A percentile compares a stretch with the other conserved stretches of the same genome.
Conservation (phyloP, 1,140 invertebrate genomes). For the Fopius arisanus region DNA sequence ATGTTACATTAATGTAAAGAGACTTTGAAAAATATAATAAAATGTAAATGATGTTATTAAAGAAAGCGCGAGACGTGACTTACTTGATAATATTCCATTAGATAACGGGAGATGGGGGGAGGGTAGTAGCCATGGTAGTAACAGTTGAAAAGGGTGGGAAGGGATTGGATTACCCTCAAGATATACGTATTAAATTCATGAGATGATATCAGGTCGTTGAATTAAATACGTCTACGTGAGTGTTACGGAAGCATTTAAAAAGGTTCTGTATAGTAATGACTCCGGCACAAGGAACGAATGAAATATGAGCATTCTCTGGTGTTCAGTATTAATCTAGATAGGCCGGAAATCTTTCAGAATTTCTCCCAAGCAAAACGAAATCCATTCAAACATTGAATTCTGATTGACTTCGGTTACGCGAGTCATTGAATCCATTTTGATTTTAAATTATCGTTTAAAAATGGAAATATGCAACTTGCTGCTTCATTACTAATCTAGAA, state of each 20-base stretch:
- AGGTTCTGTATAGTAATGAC: background rate
- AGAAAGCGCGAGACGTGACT: slow-evolving; percentile 16
- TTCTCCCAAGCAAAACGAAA: too few species aligned
- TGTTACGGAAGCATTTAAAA: slow-evolving; percentile 22
- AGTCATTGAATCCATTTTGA: too few species aligned
- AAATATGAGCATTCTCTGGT: background rate
- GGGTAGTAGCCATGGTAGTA: background rate
- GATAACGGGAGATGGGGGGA: background rate
- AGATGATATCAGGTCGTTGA: slow-evolving; percentile 29
- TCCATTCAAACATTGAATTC: too few species aligned
- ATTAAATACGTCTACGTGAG: slow-evolving; percentile 30
- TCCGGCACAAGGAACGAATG: background rate
- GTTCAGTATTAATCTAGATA: background rate
- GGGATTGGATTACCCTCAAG: slow-evolving; percentile 22
- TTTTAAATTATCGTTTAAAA: too few species aligned
- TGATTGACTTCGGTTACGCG: too few species aligned
- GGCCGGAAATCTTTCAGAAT: background rate
- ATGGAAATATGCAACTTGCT: too few species aligned
- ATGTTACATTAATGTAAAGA: slow-evolving; percentile 1
- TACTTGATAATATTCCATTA: slow-evolving; percentile 27
- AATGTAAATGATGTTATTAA: slow-evolving; percentile 9
- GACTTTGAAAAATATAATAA: slow-evolving; percentile 1
- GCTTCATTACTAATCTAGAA: too few species aligned
- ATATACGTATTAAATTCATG: slow-evolving; percentile 31
- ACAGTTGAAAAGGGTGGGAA: background rate